Evolutionary conservation across 2,113 vertebrate species (phyloP).

Genomic region (Caranx ignobilis): DNA sequence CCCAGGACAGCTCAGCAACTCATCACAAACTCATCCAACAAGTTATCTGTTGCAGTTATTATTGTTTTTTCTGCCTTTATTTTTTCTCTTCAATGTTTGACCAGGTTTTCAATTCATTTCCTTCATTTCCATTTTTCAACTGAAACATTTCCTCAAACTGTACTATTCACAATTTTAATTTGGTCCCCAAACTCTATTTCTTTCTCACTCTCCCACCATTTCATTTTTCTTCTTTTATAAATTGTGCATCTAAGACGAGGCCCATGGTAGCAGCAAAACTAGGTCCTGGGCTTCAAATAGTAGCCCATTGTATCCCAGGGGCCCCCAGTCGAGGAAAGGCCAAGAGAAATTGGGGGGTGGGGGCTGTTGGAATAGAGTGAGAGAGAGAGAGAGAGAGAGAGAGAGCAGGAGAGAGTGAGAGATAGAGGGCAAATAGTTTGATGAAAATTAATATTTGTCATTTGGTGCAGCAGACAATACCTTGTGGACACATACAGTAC

Average conservation of each 20-base stretch:
- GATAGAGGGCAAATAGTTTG: constrained; percentile 69
- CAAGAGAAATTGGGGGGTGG: constrained; percentile 34
- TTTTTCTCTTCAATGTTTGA: not conserved
- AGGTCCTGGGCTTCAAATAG: constrained; percentile 83
- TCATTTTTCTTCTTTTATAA: constrained; percentile 67
- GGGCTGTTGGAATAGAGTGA: too few relatives aligned
- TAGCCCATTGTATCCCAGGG: constrained; percentile 72
- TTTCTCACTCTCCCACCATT: constrained; percentile 19
- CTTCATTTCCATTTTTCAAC: not conserved
- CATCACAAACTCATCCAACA: not conserved
- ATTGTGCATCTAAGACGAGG: constrained; percentile 80
- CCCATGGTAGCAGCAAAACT: constrained; percentile 75
- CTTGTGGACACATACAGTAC: constrained; percentile 62
- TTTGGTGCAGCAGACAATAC: constrained; percentile 55
- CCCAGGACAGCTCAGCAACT: not conserved
- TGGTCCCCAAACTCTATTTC: constrained; percentile 18
- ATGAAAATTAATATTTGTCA: constrained; percentile 84
- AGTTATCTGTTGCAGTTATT: not conserved
- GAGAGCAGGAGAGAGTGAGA: constrained; percentile 44
- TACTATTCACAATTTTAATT: constrained; percentile 41
- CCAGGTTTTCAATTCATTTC: constrained; percentile 18
- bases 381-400: constrained; percentile 7
- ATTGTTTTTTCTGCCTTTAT: too few relatives aligned
- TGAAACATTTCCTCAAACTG: constrained; percentile 17
- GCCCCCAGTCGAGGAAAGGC: constrained; percentile 67